A percentile compares a stretch with the other conserved stretches of the same genome.
phyloP scores from a whole-genome alignment of 2,797 vertebrate species.

The Sylvia borin region DNA sequence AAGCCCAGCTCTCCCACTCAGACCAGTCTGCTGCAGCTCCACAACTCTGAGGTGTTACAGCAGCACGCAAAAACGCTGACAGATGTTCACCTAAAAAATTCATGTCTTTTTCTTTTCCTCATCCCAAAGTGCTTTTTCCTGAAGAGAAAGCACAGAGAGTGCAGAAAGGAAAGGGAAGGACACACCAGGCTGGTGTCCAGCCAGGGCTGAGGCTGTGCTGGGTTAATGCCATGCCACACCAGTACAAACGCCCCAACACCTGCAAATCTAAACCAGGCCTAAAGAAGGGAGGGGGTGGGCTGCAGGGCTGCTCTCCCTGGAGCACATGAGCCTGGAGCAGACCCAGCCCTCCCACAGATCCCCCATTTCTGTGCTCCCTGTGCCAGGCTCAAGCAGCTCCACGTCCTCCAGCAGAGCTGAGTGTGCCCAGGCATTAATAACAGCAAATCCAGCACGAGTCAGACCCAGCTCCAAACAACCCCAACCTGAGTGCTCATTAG shows the following conservation, averaged over 20 bases:
- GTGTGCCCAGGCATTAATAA: neutral
- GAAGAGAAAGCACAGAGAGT: neutral
- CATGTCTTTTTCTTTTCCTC: accelerated
- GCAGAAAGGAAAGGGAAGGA: neutral
- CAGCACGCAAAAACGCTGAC: accelerated
- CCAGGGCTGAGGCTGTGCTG: neutral
- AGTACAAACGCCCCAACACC: accelerated
- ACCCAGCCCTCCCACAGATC: neutral
- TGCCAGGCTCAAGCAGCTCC: neutral
- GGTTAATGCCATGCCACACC: neutral
- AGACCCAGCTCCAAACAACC: neutral
- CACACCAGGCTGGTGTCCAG: accelerated
- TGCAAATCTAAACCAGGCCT: neutral
- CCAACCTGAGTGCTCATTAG: neutral
- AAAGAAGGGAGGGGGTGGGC: neutral
- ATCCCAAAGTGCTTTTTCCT: neutral
- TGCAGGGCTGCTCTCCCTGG: neutral
- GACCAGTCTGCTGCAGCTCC: neutral
- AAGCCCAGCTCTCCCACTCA: neutral
- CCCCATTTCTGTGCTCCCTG: accelerated
- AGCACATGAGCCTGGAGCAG: neutral
- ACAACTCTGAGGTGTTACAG: neutral
- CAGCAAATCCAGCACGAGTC: neutral
- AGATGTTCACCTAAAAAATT: neutral
- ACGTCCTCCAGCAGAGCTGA: neutral